These are phyloP conservation scores for Trichogramma dendrolimi DNA, from an alignment of 2,888 invertebrate species.

Conservation along the genomic window DNA sequence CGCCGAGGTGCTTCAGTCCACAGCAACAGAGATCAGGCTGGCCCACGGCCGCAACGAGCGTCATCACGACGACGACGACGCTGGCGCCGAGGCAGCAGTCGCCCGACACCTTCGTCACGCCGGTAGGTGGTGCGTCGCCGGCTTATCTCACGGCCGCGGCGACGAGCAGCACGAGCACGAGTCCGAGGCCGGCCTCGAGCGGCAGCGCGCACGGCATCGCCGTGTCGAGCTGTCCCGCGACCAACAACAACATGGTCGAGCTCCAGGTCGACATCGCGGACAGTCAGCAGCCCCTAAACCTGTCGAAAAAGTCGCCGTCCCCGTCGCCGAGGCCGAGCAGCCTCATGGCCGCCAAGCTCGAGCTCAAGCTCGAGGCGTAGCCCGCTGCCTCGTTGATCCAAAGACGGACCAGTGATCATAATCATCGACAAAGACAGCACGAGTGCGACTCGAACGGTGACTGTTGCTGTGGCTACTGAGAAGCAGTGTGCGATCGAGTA, in stretches of 20 bases:
- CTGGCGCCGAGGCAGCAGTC: conserved; percentile 49
- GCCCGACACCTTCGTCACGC: conserved; percentile 11
- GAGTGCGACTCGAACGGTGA: conserved; percentile 17
- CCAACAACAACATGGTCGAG: conserved; percentile 61
- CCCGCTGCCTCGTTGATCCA: conserved; percentile 26
- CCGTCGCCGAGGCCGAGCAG: conserved; percentile 64
- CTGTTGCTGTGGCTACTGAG: conserved; percentile 12
- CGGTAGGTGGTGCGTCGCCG: conserved; percentile 42
- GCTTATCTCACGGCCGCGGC: conserved; percentile 51
- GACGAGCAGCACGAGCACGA: conserved; percentile 45
- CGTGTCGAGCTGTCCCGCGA: conserved; percentile 37
- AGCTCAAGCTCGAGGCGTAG: conserved; percentile 54
- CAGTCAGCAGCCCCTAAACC: conserved; percentile 78
- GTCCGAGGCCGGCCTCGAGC: conserved; percentile 45
- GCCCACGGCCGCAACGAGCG: conserved; percentile 56
- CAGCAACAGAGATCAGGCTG: conserved; percentile 36
- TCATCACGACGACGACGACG: conserved; percentile 61
- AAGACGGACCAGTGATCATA: background rate
- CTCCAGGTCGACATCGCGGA: conserved; percentile 81
- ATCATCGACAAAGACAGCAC: conserved; percentile 5
- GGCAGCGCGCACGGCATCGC: conserved; percentile 22
- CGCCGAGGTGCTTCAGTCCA: conserved; percentile 37
- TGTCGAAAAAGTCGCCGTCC: conserved; percentile 80
- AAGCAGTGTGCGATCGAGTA: background rate
- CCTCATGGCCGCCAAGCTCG: conserved; percentile 45